phyloP scores from a whole-genome alignment of 2,888 invertebrate species.

The Itoplectis maculator region DNA sequence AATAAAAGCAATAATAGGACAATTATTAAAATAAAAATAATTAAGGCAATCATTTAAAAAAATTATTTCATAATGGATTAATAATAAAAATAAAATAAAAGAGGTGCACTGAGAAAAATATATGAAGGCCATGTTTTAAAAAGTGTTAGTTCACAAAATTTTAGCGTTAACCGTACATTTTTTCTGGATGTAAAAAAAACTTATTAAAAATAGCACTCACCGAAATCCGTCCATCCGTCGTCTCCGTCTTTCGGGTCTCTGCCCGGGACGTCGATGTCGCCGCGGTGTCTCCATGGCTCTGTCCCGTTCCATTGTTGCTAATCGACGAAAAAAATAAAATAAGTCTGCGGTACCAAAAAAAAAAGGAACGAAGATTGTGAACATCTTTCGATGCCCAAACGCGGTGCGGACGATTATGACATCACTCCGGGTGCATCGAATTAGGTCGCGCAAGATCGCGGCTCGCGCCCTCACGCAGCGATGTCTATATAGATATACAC shows the following conservation, averaged over 20 bases:
- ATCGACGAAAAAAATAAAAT: slow-evolving; percentile 15
- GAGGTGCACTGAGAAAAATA: too few relatives aligned
- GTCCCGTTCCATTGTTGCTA: slow-evolving; percentile 64
- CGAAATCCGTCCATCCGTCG: slow-evolving; percentile 40
- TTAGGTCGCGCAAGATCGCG: slow-evolving; percentile 4
- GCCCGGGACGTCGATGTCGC: slow-evolving; percentile 61
- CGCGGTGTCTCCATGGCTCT: slow-evolving; percentile 58
- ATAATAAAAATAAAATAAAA: too few relatives aligned
- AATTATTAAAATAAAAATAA: too few relatives aligned
- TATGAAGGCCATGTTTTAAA: too few relatives aligned
- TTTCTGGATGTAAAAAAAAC: too few relatives aligned
- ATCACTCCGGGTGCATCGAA: neutral
- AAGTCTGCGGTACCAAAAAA: neutral
- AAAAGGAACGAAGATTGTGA: slow-evolving; percentile 9
- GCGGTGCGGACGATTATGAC: slow-evolving; percentile 16
- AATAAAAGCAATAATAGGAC: too few relatives aligned
- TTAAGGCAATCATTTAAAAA: too few relatives aligned
- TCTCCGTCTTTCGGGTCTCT: slow-evolving; percentile 32
- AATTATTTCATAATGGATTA: too few relatives aligned
- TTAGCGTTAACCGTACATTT: too few relatives aligned
- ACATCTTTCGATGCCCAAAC: slow-evolving; percentile 3
- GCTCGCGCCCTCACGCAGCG: neutral
- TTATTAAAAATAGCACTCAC: too few relatives aligned
- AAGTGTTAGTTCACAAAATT: too few relatives aligned
- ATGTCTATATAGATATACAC: slow-evolving; percentile 8